Evolutionary conservation across 2,797 vertebrate genomes (phyloP), one percentile per base, ranked within the genome.

Genomic region (Botia almorhae): DNA sequence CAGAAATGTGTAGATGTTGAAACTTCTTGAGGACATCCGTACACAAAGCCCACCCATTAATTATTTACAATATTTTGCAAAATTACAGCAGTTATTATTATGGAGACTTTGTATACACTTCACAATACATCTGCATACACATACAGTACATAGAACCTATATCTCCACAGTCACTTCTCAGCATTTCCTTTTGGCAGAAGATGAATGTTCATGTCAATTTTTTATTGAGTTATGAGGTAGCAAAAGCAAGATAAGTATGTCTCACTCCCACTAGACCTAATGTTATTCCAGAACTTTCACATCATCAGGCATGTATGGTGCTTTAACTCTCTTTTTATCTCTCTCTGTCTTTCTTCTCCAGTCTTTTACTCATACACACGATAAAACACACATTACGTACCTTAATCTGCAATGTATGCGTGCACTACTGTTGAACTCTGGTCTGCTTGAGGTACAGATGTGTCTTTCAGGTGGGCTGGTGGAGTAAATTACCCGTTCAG

Each of bases 361-460:
- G 23, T 77, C 48, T 58, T 23, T 10, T 43, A 69, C 6, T n/a
- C 63, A 67, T 29, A 65, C 46, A 68, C 6, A 55, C 10, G 65
- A 60, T 23, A 7, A 61, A 58, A 76, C 16, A 21, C 19, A 71
- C 29, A 69, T 33, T 19, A 50, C 46, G 17, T 63, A 19, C 39
- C 10, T 39, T 61, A 48, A 26, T 3, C 19, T 5, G 1, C n/a
- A 21, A 58, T 58, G 55, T 58, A 2, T 21, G 19, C 23, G 19
- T 21, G 8, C 26, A 2, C 26, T 16, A 29, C 21, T 13, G 11
- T 23, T n/a, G 12, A 63, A 29, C 16, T 21, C 61, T 55, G 29
- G 56, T 43, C 73, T 67, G 55, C 29, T 19, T 72, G 60, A 83
- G 46, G 39, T 76, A 23, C n/a, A 71, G 21, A 46, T 58, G 39